Evolutionary conservation across 2,113 vertebrate genomes (phyloP), one percentile per base, ranked within the genome.

Genomic region (Hassar affinis): DNA sequence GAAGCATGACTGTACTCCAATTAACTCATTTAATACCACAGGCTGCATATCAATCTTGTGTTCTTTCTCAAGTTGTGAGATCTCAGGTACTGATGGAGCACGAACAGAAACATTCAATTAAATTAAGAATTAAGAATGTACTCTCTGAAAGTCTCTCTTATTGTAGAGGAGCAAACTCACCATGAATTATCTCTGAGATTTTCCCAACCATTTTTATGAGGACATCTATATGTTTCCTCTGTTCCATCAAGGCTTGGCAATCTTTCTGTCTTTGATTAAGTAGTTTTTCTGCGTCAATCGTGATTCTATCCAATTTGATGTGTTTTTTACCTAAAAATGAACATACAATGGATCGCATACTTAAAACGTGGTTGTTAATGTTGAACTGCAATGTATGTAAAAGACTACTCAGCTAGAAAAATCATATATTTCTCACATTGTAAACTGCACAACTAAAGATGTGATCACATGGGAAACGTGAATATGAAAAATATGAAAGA

Each of bases 181-280:
- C 94, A 49, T 85, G 81, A 78, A 95, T 87, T 59, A 82, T 86
- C 56, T 93, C 91, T 56, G 81, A 80, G n/a, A 93, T 91, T 84
- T 93, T 94, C 3, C 86, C 87, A 17, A 93, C 59, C 94, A 94
- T 95, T 78, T 93, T 94, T 30, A 94, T 90, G 64, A 95, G 90
- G 2, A 89, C 85, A 0, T 89, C 88, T 14, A 93, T 87, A 69
- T 92, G 81, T 71, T 83, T 20, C 45, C 35, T 90, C 35, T 89
- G 87, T 82, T 86, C 87, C 6, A 11, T 0, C 75, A 94, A 88
- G 10, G 0, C 45, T 3, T 84, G 35, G 10, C 90, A 0, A 6
- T 94, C 93, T 15, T 77, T 81, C 75, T 92, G 75, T 87, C 94
- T 91, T 86, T 88, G 90, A 80, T 79, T n/a, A 78, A 95, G 76